phyloP scores from a whole-genome alignment of 1,140 invertebrate genomes.

The Popillia japonica region DNA sequence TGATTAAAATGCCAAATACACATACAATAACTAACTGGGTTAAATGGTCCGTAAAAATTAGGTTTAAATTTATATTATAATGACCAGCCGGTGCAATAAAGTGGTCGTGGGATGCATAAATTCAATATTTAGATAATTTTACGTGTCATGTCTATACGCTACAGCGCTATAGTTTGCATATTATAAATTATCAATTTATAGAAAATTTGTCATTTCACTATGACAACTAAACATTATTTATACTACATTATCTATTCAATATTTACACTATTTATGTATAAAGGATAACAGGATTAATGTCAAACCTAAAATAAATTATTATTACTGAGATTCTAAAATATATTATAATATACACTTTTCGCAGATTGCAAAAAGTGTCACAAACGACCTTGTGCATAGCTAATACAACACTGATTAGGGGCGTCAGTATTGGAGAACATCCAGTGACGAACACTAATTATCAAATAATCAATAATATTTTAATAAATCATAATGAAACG shows the following conservation, averaged over 20 bases:
- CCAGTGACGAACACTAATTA: too few species aligned
- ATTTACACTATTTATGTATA: background rate
- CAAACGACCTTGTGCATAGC: too few species aligned
- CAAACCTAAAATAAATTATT: too few species aligned
- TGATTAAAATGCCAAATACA: background rate
- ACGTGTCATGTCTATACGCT: background rate
- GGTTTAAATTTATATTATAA: background rate
- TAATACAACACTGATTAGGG: too few species aligned
- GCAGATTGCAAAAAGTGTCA: too few species aligned
- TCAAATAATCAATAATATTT: too few species aligned
- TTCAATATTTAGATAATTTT: slow-evolving; percentile 16
- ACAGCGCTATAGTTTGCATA: background rate
- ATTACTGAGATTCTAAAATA: too few species aligned
- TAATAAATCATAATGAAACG: too few species aligned
- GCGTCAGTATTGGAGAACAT: too few species aligned
- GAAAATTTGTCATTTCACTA: background rate
- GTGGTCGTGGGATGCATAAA: background rate
- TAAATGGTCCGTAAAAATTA: slow-evolving; percentile 1
- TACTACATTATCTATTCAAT: background rate
- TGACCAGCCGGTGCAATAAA: background rate
- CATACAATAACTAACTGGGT: background rate
- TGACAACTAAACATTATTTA: background rate
- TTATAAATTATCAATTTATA: slow-evolving; percentile 9
- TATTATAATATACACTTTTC: too few species aligned
- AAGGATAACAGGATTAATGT: too few species aligned